A percentile compares a stretch with the other conserved stretches of the same genome.
These are phyloP conservation scores for Drosophila jambulina DNA, from an alignment of 1,140 invertebrate genomes.

Conservation along the genomic window DNA sequence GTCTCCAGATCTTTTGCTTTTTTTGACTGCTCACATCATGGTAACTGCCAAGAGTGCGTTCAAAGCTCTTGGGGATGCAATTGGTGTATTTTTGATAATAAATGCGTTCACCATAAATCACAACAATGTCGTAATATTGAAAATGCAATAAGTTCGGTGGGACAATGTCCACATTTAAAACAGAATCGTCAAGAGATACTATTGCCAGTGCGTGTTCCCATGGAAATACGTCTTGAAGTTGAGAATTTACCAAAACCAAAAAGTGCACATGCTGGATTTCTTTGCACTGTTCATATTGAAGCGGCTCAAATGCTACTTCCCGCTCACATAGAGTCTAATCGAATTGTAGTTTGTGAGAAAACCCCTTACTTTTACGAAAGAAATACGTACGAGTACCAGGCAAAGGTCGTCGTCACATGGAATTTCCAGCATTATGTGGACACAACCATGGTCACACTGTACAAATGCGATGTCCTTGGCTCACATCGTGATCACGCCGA, in stretches of 20 bases:
- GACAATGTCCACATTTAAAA: slow-evolving; percentile 93
- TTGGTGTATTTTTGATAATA: slow-evolving; percentile 98
- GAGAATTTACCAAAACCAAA: slow-evolving; percentile 95
- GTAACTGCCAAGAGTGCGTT: slow-evolving; percentile 94
- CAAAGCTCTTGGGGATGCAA: slow-evolving; percentile 96
- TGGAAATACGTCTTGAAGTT: slow-evolving; percentile 94
- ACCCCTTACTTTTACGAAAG: slow-evolving; percentile 96
- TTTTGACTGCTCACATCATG: slow-evolving; percentile 96
- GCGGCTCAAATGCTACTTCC: slow-evolving; percentile 94
- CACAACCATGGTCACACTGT: slow-evolving; percentile 94
- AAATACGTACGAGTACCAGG: slow-evolving; percentile 93
- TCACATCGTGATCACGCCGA: slow-evolving; percentile 96
- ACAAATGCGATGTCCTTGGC: slow-evolving; percentile 97
- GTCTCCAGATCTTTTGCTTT: slow-evolving; percentile 97
- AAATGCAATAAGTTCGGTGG: slow-evolving; percentile 92
- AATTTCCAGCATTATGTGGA: slow-evolving; percentile 97
- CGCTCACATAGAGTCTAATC: slow-evolving; percentile 92
- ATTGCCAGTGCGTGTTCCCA: slow-evolving; percentile 94
- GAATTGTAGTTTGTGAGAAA: slow-evolving; percentile 95
- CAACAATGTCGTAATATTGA: slow-evolving; percentile 91
- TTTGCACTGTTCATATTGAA: slow-evolving; percentile 96
- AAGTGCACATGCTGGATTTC: slow-evolving; percentile 93
- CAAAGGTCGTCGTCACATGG: slow-evolving; percentile 95
- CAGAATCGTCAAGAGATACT: slow-evolving; percentile 89
- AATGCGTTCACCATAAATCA: slow-evolving; percentile 95